phyloP scores from a whole-genome alignment of 2,888 invertebrate species.

The Morinoia aosen region DNA sequence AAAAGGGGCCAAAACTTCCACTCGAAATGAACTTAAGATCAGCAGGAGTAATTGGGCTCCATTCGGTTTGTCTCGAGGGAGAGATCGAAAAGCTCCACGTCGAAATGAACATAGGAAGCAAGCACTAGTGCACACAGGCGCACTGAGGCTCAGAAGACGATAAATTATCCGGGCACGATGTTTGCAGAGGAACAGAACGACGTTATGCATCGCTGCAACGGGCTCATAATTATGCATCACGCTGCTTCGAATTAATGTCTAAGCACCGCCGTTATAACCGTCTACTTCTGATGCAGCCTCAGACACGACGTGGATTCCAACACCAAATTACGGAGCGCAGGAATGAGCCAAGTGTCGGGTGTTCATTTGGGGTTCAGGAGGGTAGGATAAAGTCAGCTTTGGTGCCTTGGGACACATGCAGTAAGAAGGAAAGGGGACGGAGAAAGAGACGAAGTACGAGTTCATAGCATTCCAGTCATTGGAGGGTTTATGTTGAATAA shows the following conservation, averaged over 20 bases:
- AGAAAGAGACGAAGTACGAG: too few species aligned
- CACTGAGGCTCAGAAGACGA: background rate
- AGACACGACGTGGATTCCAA: background rate
- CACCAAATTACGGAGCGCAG: background rate
- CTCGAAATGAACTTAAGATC: constrained; percentile 3
- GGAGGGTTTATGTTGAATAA: too few species aligned
- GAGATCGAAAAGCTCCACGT: background rate
- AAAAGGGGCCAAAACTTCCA: background rate
- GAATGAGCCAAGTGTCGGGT: background rate
- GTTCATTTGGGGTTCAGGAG: background rate
- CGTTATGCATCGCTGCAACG: constrained; percentile 10
- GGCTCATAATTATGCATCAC: constrained; percentile 22
- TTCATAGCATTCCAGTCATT: too few species aligned
- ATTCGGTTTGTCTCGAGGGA: background rate
- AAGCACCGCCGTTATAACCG: background rate
- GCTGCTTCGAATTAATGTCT: background rate
- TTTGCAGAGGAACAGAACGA: background rate
- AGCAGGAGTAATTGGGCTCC: constrained; percentile 12
- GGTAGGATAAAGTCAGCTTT: background rate
- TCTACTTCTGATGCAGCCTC: background rate
- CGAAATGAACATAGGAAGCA: background rate
- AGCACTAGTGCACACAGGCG: background rate
- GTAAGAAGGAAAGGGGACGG: too few species aligned
- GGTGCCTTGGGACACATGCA: background rate
- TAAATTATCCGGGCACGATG: background rate